These are phyloP conservation scores for Sebastes umbrosus DNA, from an alignment of 2,797 vertebrate genomes.

Conservation along the genomic window DNA sequence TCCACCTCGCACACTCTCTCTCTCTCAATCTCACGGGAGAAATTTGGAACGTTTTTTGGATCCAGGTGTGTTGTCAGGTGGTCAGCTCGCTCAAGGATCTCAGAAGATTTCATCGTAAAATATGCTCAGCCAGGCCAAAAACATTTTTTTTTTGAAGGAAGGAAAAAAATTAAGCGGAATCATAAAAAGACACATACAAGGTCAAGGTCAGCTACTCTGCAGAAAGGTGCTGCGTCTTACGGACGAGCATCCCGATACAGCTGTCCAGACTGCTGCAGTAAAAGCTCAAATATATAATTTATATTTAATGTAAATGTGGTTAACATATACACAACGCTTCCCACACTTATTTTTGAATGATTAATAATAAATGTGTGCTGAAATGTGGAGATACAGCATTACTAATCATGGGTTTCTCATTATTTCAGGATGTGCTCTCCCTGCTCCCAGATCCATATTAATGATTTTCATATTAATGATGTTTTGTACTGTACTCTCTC, in stretches of 20 bases:
- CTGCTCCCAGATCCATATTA: slow-evolving; percentile 63
- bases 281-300: background rate
- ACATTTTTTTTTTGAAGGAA: slow-evolving; percentile 6
- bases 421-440: slow-evolving; percentile 56
- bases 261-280: background rate
- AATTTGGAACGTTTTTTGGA: slow-evolving; percentile 58
- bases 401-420: slow-evolving; percentile 64
- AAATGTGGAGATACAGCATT: slow-evolving; percentile 42
- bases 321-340: slow-evolving; percentile 14
- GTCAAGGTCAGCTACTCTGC: slow-evolving; percentile 56
- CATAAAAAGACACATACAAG: slow-evolving; percentile 34
- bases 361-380: slow-evolving; percentile 57
- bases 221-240: slow-evolving; percentile 8
- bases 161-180: slow-evolving; percentile 14
- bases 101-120: slow-evolving; percentile 46
- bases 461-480: slow-evolving; percentile 72
- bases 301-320: slow-evolving; percentile 8
- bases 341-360: slow-evolving; percentile 18
- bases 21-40: slow-evolving; percentile 49
- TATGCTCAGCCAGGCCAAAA: slow-evolving; percentile 42
- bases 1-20: slow-evolving; percentile 45
- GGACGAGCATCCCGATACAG: background rate
- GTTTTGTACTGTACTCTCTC: slow-evolving; percentile 50
- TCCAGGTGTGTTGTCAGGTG: slow-evolving; percentile 70
- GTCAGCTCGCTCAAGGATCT: slow-evolving; percentile 44